These are phyloP conservation scores for Corythoichthys haematopterus DNA, from an alignment of 2,113 vertebrate genomes.

Conservation along the genomic window DNA sequence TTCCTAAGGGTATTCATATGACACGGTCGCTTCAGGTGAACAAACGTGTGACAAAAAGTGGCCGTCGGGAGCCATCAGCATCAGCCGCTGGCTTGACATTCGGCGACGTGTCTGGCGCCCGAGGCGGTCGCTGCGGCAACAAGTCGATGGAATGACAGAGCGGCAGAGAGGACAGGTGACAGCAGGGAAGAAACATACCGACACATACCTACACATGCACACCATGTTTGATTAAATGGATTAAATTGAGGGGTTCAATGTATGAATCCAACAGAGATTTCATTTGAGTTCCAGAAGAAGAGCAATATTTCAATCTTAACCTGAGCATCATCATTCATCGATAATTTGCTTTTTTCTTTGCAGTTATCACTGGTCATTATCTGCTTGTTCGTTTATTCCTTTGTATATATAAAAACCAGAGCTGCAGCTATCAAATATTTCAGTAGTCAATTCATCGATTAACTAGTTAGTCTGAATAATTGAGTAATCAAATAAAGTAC, in stretches of 20 bases:
- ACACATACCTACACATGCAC: not conserved
- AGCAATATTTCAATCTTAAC: not conserved
- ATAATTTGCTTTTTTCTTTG: no score
- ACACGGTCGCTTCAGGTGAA: slow-evolving; percentile 50
- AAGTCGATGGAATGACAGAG: slow-evolving; percentile 27
- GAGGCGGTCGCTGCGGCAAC: slow-evolving; percentile 43
- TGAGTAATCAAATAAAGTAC: no score
- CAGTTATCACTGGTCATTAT: no score
- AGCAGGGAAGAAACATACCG: slow-evolving; percentile 13
- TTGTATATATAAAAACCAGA: no score
- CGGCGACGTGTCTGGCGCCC: slow-evolving; percentile 40
- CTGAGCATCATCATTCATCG: no score
- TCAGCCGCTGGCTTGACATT: slow-evolving; percentile 46
- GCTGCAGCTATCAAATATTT: no score
- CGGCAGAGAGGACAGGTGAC: slow-evolving; percentile 24
- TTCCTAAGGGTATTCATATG: slow-evolving; percentile 33
- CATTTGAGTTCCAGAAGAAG: no score
- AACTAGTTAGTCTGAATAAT: no score
- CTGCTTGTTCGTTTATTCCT: no score
- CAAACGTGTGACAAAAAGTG: slow-evolving; percentile 61
- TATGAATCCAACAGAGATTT: not conserved
- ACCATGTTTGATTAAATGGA: not conserved
- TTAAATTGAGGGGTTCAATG: not conserved
- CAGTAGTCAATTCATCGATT: no score
- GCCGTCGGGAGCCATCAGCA: slow-evolving; percentile 53